Conservation (phyloP, 1,140 invertebrate genomes). For the Hyles euphorbiae region DNA sequence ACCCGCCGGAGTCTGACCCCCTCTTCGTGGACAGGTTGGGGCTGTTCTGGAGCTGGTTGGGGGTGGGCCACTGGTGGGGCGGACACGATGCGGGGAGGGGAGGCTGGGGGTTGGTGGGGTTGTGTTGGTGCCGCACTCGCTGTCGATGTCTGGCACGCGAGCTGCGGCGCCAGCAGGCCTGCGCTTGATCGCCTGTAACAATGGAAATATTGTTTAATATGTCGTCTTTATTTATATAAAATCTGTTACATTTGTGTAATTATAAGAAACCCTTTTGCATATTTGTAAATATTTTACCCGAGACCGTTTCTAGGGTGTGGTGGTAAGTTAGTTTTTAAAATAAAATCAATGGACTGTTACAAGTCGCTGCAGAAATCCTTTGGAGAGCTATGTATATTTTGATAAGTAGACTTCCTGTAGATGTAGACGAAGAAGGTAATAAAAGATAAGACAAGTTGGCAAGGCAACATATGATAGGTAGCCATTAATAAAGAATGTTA, state of each 20-base stretch:
- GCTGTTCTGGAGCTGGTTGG: slow-evolving; percentile 48
- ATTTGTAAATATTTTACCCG: background rate
- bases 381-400: no score
- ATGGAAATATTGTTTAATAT: slow-evolving; percentile 11
- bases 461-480: no score
- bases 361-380: no score
- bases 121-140: slow-evolving; percentile 44
- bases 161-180: slow-evolving; percentile 56
- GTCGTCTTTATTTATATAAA: no score
- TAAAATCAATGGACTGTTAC: no score
- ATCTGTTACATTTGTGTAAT: background rate
- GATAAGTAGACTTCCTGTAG: no score
- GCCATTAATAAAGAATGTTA: no score
- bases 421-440: no score
- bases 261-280: background rate
- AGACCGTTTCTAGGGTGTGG: no score
- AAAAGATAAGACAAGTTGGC: no score
- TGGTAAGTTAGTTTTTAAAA: no score
- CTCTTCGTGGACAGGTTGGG: slow-evolving; percentile 60
- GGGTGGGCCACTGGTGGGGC: slow-evolving; percentile 42
- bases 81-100: slow-evolving; percentile 54
- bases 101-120: slow-evolving; percentile 54
- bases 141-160: slow-evolving; percentile 62
- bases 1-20: slow-evolving; percentile 53
- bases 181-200: slow-evolving; percentile 65